These are phyloP conservation scores for Heliconius ethilla DNA, from an alignment of 2,888 invertebrate genomes.

Conservation along the genomic window DNA sequence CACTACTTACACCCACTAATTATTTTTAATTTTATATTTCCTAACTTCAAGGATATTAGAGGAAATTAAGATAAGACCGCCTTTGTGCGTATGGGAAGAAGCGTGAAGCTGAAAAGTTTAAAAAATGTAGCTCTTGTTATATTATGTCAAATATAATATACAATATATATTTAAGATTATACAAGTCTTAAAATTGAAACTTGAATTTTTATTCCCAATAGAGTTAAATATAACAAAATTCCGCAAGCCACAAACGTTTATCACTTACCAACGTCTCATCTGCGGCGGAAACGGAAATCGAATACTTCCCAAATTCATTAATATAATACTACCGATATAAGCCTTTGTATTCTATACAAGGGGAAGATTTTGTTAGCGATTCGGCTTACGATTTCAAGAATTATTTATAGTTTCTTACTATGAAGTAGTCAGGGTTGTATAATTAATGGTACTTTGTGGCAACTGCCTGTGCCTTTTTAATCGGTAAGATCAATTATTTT, in stretches of 20 bases:
- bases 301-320: conserved; percentile 27
- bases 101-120: no score
- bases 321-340: conserved; percentile 23
- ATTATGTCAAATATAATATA: no score
- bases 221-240: conserved; percentile 4
- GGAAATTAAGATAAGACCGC: no score
- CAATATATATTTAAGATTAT: background rate
- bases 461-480: background rate
- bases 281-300: conserved; percentile 26
- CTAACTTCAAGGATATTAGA: background rate
- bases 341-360: conserved; percentile 25
- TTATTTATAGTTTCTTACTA: conserved; percentile 18
- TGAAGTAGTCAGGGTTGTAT: conserved; percentile 1
- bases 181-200: background rate
- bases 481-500: background rate
- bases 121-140: no score
- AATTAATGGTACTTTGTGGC: background rate
- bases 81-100: no score
- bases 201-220: background rate
- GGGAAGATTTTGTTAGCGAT: conserved; percentile 13
- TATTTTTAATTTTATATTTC: background rate
- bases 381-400: conserved; percentile 9
- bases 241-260: conserved; percentile 20
- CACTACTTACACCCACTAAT: no score
- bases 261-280: conserved; percentile 18